phyloP scores from a whole-genome alignment of 2,888 invertebrate genomes.

The Drosophila conformis region DNA sequence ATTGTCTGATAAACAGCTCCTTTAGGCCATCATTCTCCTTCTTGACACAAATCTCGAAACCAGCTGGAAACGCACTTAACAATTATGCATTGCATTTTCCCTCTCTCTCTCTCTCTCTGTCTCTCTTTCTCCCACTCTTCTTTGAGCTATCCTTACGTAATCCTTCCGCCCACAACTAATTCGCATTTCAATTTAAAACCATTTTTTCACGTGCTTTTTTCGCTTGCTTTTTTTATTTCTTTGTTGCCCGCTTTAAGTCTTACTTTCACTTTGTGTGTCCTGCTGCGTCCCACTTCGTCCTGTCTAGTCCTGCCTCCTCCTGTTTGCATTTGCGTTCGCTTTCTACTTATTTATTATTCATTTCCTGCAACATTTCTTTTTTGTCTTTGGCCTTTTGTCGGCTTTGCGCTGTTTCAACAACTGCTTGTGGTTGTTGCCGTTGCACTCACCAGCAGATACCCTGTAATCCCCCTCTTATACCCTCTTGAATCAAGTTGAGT shows the following conservation, averaged over 20 bases:
- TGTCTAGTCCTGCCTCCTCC: conserved; percentile 4
- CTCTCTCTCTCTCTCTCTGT: too few relatives aligned
- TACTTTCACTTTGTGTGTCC: conserved; percentile 2
- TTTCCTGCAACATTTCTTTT: conserved; percentile 55
- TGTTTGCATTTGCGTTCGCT: conserved; percentile 12
- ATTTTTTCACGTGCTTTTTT: conserved; percentile 13
- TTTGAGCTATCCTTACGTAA: not conserved
- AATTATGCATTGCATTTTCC: conserved; percentile 19
- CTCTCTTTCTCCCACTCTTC: not conserved
- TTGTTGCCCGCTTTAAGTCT: conserved; percentile 8
- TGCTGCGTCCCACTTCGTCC: not conserved
- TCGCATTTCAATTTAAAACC: conserved; percentile 14
- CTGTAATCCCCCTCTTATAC: conserved; percentile 2
- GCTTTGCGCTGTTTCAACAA: conserved; percentile 49
- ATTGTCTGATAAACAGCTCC: conserved; percentile 77
- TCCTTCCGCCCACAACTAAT: not conserved
- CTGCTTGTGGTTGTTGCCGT: conserved; percentile 37
- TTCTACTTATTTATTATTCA: conserved; percentile 65
- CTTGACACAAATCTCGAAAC: conserved; percentile 39
- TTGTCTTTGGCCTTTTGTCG: conserved; percentile 40
- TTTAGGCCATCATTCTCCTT: conserved; percentile 42
- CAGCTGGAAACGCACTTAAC: conserved; percentile 12
- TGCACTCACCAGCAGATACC: conserved; percentile 14
- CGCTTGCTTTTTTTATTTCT: not conserved
- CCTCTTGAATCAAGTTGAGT: not conserved